Evolutionary conservation across 2,113 vertebrate species (phyloP).

Genomic region (Micronisus gabar): DNA sequence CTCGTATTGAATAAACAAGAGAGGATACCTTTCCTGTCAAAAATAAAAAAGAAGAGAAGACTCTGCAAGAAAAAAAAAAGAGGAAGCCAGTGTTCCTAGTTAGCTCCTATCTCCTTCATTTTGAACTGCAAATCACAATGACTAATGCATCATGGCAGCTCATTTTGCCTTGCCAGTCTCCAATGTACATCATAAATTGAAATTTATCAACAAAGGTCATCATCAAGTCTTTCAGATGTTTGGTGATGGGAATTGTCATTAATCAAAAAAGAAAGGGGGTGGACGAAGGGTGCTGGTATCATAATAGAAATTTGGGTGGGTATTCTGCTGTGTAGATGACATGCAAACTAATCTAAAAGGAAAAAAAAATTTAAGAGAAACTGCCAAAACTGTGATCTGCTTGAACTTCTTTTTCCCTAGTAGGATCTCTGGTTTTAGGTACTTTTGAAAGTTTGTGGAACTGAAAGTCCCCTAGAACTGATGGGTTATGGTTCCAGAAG

Average conservation of each 20-base stretch:
- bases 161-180: not conserved
- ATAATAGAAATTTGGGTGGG: not conserved
- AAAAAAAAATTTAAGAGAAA: not conserved
- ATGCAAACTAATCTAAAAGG: not conserved
- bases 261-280: not conserved
- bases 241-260: not conserved
- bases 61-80: not conserved
- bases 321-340: not conserved
- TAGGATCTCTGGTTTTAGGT: not conserved
- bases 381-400: not conserved
- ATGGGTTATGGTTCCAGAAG: not conserved
- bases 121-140: not conserved
- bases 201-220: slow-evolving; percentile 5
- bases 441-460: not conserved
- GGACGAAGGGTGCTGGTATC: not conserved
- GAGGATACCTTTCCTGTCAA: not conserved
- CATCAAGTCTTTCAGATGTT: not conserved
- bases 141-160: not conserved
- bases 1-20: not conserved
- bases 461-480: not conserved
- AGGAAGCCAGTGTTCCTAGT: not conserved
- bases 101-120: not conserved
- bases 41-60: not conserved
- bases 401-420: not conserved
- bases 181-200: not conserved